These are phyloP conservation scores for Drosophila pseudotalamancana DNA, from an alignment of 2,888 invertebrate genomes.

Conservation along the genomic window DNA sequence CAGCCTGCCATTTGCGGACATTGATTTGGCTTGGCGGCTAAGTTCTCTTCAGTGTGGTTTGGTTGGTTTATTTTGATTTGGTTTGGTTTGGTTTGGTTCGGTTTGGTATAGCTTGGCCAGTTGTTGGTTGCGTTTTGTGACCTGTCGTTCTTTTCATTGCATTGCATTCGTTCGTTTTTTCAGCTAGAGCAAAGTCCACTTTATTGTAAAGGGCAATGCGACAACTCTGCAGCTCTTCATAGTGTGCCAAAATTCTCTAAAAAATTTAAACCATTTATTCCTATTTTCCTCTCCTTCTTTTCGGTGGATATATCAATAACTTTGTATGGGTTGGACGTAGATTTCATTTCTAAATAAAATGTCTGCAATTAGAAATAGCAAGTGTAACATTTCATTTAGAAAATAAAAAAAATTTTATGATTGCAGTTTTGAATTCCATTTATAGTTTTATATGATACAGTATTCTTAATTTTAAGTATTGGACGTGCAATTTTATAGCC, in stretches of 20 bases:
- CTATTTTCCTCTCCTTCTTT: not conserved
- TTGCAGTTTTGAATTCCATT: not conserved
- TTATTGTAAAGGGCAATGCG: constrained; percentile 51
- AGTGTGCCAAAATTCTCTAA: not conserved
- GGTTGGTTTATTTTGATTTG: constrained; percentile 23
- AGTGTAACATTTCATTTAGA: constrained; percentile 1
- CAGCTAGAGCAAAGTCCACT: constrained; percentile 42
- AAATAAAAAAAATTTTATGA: too few relatives aligned
- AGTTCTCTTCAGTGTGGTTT: constrained; percentile 24
- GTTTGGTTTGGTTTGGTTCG: constrained; percentile 22
- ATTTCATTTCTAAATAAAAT: too few relatives aligned
- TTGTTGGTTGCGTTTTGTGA: constrained; percentile 35
- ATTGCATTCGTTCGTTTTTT: constrained; percentile 29
- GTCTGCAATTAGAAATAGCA: too few relatives aligned
- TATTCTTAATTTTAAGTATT: too few relatives aligned
- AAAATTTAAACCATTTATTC: not conserved
- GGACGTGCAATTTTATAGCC: too few relatives aligned
- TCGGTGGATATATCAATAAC: not conserved
- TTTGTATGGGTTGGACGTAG: not conserved
- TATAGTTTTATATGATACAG: too few relatives aligned
- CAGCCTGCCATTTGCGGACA: constrained; percentile 50
- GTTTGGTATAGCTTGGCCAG: constrained; percentile 10
- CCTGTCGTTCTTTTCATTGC: constrained; percentile 45
- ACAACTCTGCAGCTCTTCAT: not conserved
- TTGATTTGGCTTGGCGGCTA: constrained; percentile 65